Evolutionary conservation across 2,888 invertebrate genomes (phyloP).

Genomic region (Uloborus plumipes): DNA sequence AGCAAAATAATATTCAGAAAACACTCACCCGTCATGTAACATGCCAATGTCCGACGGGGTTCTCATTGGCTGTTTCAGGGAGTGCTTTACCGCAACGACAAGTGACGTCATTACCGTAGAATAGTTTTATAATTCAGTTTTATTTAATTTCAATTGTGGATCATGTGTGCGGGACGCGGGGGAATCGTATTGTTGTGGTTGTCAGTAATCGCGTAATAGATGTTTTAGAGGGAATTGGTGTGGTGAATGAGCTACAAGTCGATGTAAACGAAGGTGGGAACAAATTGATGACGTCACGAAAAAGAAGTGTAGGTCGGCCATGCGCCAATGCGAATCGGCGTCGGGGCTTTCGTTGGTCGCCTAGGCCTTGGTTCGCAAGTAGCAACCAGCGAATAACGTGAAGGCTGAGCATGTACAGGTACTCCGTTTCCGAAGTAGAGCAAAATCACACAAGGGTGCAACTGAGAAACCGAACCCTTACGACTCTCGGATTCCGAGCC

Average conservation of each 20-base stretch:
- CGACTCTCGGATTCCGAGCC: slow-evolving; percentile 6
- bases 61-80: slow-evolving; percentile 70
- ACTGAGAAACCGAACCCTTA: slow-evolving; percentile 17
- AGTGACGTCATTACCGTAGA: slow-evolving; percentile 68
- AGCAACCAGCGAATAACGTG: slow-evolving; percentile 64
- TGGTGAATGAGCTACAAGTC: slow-evolving; percentile 49
- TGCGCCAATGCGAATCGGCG: slow-evolving; percentile 63
- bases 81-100: slow-evolving; percentile 70
- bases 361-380: slow-evolving; percentile 50
- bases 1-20: slow-evolving; percentile 74
- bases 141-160: slow-evolving; percentile 51
- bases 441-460: slow-evolving; percentile 17
- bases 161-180: slow-evolving; percentile 16
- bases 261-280: slow-evolving; percentile 64
- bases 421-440: slow-evolving; percentile 32
- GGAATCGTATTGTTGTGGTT: slow-evolving; percentile 28
- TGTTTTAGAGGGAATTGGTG: slow-evolving; percentile 57
- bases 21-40: slow-evolving; percentile 75
- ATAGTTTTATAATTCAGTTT: slow-evolving; percentile 56
- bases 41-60: slow-evolving; percentile 72
- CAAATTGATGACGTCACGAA: slow-evolving; percentile 59
- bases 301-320: slow-evolving; percentile 61
- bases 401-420: slow-evolving; percentile 62
- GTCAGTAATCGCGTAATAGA: slow-evolving; percentile 46
- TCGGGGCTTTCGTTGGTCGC: slow-evolving; percentile 51